Percentiles rank a stretch among this genome's conserved stretches.
phyloP scores from a whole-genome alignment of 2,797 vertebrate species.

The Cryptoprocta ferox region DNA sequence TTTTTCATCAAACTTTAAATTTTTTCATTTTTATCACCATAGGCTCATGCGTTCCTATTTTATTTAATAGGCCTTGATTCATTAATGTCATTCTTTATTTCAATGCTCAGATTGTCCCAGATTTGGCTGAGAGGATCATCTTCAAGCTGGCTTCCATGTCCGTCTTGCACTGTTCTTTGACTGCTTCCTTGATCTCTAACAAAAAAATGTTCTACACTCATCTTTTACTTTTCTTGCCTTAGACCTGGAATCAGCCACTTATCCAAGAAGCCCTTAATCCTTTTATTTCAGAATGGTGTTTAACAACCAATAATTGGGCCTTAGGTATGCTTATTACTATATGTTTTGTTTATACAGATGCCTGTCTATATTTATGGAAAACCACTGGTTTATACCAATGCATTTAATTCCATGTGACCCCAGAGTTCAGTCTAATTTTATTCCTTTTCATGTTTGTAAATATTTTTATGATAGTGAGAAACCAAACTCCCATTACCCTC shows the following conservation, averaged over 20 bases:
- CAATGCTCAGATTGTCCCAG: background rate
- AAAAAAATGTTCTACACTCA: background rate
- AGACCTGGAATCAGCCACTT: background rate
- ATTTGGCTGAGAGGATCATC: background rate
- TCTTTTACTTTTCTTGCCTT: background rate
- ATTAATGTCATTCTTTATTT: constrained; percentile 21
- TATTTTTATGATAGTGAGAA: background rate
- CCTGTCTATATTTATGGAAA: background rate
- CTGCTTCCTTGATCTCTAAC: background rate
- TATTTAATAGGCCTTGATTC: background rate
- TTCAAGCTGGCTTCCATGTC: background rate
- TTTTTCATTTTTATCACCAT: background rate
- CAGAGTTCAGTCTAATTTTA: background rate
- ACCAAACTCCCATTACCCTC: background rate
- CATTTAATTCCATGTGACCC: background rate
- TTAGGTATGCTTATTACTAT: background rate
- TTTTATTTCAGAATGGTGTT: background rate
- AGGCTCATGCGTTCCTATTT: background rate
- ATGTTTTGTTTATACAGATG: background rate
- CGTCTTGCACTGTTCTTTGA: background rate
- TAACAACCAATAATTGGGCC: background rate
- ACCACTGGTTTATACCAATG: background rate
- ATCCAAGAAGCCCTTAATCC: background rate
- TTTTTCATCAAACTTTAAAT: background rate
- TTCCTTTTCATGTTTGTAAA: background rate